Conservation (phyloP, 2,888 invertebrate species). For the Bibio marci region DNA sequence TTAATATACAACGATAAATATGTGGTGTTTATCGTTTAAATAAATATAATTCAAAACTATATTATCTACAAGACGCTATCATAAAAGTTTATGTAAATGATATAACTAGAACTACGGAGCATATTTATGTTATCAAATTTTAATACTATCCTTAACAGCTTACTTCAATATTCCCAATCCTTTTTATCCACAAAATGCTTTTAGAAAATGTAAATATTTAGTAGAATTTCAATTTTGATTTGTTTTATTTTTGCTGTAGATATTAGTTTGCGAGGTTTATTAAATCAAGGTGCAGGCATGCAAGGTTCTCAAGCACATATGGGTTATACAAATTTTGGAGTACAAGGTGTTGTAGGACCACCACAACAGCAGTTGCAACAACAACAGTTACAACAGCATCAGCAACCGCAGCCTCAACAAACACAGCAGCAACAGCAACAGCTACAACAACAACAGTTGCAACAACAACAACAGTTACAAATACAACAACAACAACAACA, state of each 20-base stretch:
- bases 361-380: conserved; percentile 29
- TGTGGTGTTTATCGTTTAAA: too few relatives aligned
- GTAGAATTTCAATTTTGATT: too few relatives aligned
- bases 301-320: conserved; percentile 25
- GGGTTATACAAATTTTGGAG: conserved; percentile 8
- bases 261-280: conserved; percentile 28
- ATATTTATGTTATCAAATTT: too few relatives aligned
- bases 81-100: too few relatives aligned
- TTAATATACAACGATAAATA: too few relatives aligned
- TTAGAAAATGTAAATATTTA: too few relatives aligned
- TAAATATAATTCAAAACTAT: too few relatives aligned
- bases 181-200: too few relatives aligned
- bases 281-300: conserved; percentile 19
- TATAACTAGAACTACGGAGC: too few relatives aligned
- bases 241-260: conserved; percentile 16
- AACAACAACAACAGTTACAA: conserved; percentile 8
- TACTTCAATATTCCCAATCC: too few relatives aligned
- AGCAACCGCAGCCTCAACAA: conserved; percentile 15
- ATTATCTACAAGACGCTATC: too few relatives aligned
- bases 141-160: too few relatives aligned
- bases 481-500: conserved; percentile 11
- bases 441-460: conserved; percentile 13
- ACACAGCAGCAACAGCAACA: conserved; percentile 19
- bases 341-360: conserved; percentile 8
- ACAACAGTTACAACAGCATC: conserved; percentile 12